These are phyloP conservation scores for Furnarius figulus DNA, from an alignment of 2,113 vertebrate species.

Conservation along the genomic window DNA sequence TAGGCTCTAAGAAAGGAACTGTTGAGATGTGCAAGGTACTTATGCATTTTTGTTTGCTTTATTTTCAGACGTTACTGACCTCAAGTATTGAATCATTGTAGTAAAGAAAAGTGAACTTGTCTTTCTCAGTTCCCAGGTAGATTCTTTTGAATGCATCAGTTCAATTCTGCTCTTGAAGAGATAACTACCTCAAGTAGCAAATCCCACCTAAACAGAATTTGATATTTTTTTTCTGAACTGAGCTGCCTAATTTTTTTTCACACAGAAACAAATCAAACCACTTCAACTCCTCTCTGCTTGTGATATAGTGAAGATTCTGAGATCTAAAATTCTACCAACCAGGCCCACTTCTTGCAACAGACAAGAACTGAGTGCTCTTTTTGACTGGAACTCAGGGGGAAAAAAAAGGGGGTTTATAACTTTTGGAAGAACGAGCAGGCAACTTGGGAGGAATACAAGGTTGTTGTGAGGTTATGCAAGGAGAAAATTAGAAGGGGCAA, in stretches of 20 bases:
- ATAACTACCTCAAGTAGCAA: background rate
- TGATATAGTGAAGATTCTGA: background rate
- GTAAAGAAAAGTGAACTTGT: background rate
- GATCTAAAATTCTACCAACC: background rate
- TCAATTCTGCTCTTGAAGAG: background rate
- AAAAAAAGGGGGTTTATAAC: background rate
- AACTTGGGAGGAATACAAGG: background rate
- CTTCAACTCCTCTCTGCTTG: background rate
- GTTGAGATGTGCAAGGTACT: background rate
- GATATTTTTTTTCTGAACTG: background rate
- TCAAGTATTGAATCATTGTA: background rate
- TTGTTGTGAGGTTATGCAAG: background rate
- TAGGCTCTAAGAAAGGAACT: background rate
- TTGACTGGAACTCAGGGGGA: background rate
- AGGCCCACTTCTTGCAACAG: background rate
- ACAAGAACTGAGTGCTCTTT: background rate
- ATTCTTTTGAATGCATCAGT: background rate
- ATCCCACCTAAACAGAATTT: background rate
- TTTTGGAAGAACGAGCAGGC: background rate
- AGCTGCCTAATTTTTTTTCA: background rate
- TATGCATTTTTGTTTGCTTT: background rate
- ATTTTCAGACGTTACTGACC: background rate
- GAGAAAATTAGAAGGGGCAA: background rate
- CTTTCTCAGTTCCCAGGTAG: accelerated
- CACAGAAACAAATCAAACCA: background rate